Conservation (phyloP, 2,888 invertebrate species). For the Synanthedon myopaeformis region DNA sequence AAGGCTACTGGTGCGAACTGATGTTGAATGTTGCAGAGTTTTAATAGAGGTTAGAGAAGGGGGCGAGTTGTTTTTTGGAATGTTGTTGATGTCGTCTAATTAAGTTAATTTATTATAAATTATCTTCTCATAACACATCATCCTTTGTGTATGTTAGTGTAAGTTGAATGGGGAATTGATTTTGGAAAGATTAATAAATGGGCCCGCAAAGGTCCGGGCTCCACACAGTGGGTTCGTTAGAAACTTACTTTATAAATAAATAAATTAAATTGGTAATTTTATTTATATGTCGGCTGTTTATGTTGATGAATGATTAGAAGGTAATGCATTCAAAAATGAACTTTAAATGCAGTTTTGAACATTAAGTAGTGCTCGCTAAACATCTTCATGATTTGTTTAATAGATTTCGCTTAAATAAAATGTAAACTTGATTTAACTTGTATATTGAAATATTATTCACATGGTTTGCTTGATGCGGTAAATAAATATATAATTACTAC, state of each 20-base stretch:
- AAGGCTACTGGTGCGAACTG: constrained; percentile 64
- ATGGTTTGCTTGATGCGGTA: constrained; percentile 14
- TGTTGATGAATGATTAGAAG: too few relatives aligned
- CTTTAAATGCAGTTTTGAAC: too few relatives aligned
- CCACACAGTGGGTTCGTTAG: too few relatives aligned
- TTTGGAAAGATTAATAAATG: too few relatives aligned
- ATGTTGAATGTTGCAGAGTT: constrained; percentile 67
- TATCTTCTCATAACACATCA: constrained; percentile 27
- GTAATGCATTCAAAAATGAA: too few relatives aligned
- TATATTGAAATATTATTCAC: constrained; percentile 35
- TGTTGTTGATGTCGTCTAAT: constrained; percentile 53
- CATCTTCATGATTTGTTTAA: too few relatives aligned
- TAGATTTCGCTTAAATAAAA: neutral
- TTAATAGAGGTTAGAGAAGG: constrained; percentile 52
- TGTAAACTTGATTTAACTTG: constrained; percentile 13
- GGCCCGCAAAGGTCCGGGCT: too few relatives aligned
- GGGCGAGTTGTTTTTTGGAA: constrained; percentile 49
- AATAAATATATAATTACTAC: too few relatives aligned
- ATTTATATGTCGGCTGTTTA: too few relatives aligned
- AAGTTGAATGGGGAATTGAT: constrained; percentile 10
- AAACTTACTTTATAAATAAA: too few relatives aligned
- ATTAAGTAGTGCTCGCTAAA: too few relatives aligned
- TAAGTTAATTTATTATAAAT: constrained; percentile 30
- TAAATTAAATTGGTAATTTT: too few relatives aligned
- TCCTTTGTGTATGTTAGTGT: constrained; percentile 21